phyloP scores from a whole-genome alignment of 2,797 vertebrate species.

The Parauchenoglanis ngamensis region DNA sequence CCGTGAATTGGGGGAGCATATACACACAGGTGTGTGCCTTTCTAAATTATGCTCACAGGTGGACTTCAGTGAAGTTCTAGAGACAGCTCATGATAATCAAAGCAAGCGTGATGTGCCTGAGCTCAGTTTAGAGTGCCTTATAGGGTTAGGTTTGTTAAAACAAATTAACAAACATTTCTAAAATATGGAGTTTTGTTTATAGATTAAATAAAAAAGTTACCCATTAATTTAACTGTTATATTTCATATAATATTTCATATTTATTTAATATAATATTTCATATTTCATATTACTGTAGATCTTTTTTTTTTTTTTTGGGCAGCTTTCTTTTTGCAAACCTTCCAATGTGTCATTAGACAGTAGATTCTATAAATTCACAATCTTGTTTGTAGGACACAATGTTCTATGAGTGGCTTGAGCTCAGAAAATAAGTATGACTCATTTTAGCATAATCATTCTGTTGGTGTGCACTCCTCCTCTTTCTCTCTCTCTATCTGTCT shows the following conservation, averaged over 20 bases:
- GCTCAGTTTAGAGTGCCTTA: background rate
- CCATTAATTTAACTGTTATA: no score
- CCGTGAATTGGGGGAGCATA: background rate
- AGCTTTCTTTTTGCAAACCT: background rate
- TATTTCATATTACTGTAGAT: background rate
- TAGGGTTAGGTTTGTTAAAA: background rate
- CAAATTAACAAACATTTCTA: background rate
- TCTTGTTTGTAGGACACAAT: constrained; percentile 39
- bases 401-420: constrained; percentile 26
- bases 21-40: background rate
- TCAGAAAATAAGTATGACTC: constrained; percentile 35
- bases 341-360: constrained; percentile 5
- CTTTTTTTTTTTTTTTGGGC: background rate
- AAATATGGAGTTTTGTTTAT: background rate
- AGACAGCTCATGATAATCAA: background rate
- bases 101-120: background rate
- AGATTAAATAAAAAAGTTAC: background rate
- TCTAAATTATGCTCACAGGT: background rate
- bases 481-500: constrained; percentile 18
- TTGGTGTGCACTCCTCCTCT: constrained; percentile 10
- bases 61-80: background rate
- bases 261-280: no score
- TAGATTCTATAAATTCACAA: constrained; percentile 29
- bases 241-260: no score
- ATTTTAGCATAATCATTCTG: constrained; percentile 34